Conservation (phyloP, 2,888 invertebrate species). For the Hipparchia semele region DNA sequence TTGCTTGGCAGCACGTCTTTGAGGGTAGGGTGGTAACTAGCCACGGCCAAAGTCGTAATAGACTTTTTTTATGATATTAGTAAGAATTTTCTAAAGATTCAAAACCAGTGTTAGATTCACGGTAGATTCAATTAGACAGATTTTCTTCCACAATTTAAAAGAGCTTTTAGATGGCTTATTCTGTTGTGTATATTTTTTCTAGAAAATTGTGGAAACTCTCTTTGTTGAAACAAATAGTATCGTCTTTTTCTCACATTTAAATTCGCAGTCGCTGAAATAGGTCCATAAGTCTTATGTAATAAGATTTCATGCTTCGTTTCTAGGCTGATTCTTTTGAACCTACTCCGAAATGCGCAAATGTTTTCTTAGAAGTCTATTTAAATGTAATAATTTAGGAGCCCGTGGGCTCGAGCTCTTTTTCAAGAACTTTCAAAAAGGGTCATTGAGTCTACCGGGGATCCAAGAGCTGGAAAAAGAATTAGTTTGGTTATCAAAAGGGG, state of each 20-base stretch:
- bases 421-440: no score
- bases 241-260: slow-evolving; percentile 23
- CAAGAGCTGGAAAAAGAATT: no score
- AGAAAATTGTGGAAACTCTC: neutral
- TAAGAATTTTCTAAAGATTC: no score
- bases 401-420: no score
- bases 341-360: neutral
- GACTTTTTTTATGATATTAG: no score
- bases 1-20: no score
- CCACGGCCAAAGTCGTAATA: no score
- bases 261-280: slow-evolving; percentile 28
- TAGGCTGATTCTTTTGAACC: neutral
- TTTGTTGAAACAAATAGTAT: slow-evolving; percentile 1
- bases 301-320: slow-evolving; percentile 27
- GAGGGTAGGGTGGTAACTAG: no score
- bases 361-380: neutral
- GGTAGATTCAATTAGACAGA: no score
- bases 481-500: no score
- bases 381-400: neutral
- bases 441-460: neutral
- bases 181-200: neutral
- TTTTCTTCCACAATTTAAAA: no score
- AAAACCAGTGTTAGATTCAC: no score
- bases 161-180: neutral
- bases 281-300: slow-evolving; percentile 31